Evolutionary conservation across 2,888 invertebrate genomes (phyloP).

Genomic region (Bruchidius siliquastri): DNA sequence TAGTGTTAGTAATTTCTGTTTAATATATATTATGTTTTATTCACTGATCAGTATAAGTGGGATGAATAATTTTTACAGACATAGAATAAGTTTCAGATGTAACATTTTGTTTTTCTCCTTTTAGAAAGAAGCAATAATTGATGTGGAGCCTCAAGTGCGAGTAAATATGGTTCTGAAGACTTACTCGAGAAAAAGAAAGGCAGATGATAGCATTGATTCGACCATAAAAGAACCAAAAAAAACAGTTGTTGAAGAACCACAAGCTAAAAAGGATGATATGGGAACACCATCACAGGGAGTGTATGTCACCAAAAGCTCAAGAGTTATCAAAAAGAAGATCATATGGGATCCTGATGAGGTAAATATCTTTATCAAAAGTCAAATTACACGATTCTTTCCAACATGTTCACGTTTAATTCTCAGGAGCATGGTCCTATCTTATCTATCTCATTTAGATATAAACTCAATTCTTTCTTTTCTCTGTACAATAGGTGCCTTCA

Average conservation of each 20-base stretch:
- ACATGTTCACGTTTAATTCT: too few relatives aligned
- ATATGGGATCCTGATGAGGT: conserved; percentile 69
- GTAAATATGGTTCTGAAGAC: conserved; percentile 41
- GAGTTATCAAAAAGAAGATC: conserved; percentile 67
- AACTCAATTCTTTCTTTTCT: neutral
- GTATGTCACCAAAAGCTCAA: conserved; percentile 46
- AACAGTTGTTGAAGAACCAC: conserved; percentile 1
- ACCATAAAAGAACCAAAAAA: conserved; percentile 16
- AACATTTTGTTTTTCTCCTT: neutral
- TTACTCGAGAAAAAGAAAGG: conserved; percentile 43
- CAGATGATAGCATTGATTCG: conserved; percentile 23
- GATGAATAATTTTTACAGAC: too few relatives aligned
- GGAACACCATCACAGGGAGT: conserved; percentile 9
- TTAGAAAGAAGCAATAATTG: conserved; percentile 11
- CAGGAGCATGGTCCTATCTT: too few relatives aligned
- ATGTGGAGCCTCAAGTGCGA: conserved; percentile 37
- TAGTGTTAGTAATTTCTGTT: too few relatives aligned
- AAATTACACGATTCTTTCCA: too few relatives aligned
- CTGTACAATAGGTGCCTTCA: neutral
- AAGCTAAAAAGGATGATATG: conserved; percentile 7
- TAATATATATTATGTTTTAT: too few relatives aligned
- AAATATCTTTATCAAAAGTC: conserved; percentile 3
- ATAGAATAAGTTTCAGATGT: too few relatives aligned
- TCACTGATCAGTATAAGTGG: too few relatives aligned
- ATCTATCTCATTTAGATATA: too few relatives aligned